Evolutionary conservation across 2,113 vertebrate genomes (phyloP), one percentile per base, ranked within the genome.

Genomic region (Verasper variegatus): DNA sequence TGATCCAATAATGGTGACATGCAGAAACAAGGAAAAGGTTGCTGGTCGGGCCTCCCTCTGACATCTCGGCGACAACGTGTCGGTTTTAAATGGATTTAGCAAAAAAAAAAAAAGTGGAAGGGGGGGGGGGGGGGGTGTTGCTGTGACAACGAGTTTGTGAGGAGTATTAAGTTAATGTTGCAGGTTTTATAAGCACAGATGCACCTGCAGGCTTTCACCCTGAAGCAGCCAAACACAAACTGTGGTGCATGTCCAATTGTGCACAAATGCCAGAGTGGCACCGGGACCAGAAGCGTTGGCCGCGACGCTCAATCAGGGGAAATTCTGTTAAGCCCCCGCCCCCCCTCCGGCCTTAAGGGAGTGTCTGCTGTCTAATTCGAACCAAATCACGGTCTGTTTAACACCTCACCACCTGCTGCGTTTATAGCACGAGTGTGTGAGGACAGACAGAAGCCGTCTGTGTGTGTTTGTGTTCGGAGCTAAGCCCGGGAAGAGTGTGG

Each of bases 331-430:
- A 89, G 86, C 6, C 31, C 31, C 31, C 5, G n/a, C 31, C 31
- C 83, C 89, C 76, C 58, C 70, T 24, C 6, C 70, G 52, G 80
- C 86, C 87, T 80, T 82, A 70, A 71, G 84, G 73, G 82, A 82
- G 35, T 68, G 73, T 77, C 71, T 84, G 86, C 64, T 82, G 71
- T 84, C 35, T 82, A 80, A 76, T 86, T 87, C 67, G 17, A 69
- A 83, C 88, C 90, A 91, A 90, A 90, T 86, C 79, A 88, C 54
- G 74, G 84, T 75, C 84, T 88, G 86, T 79, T 93, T 91, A 90
- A 87, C 86, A 86, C 88, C 81, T 85, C 76, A 20, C 84, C 84
- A 89, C 83, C 87, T 90, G 84, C 69, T 85, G 67, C 49, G 76
- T 76, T 68, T 78, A 67, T 83, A 56, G 74, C 64, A 40, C 65